These are phyloP conservation scores for Crematogaster levior DNA, from an alignment of 2,888 invertebrate species.

Conservation along the genomic window DNA sequence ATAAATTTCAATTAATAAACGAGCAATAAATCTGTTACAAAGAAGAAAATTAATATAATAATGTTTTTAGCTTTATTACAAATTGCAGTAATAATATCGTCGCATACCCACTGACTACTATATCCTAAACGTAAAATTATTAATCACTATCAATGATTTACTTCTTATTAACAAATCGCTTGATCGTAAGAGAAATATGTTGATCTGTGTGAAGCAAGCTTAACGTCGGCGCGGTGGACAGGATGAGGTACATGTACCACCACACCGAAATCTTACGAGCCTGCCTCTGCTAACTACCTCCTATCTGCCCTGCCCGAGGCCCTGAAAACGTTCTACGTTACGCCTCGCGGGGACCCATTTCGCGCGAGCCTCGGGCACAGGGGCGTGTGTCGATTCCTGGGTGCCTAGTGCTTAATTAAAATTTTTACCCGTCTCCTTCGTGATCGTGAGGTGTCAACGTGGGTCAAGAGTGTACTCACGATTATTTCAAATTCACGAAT, in stretches of 20 bases:
- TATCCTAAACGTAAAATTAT: neutral
- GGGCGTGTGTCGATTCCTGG: conserved; percentile 62
- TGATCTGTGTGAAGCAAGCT: conserved; percentile 61
- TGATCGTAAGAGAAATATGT: neutral
- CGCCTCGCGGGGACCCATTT: conserved; percentile 84
- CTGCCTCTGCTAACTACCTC: conserved; percentile 83
- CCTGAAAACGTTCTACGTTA: conserved; percentile 83
- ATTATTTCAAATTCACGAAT: conserved; percentile 27
- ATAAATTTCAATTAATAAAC: neutral
- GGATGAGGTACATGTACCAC: conserved; percentile 79
- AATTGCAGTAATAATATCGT: neutral
- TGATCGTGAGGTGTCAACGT: neutral
- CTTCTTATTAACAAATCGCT: neutral
- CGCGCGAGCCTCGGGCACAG: conserved; percentile 77
- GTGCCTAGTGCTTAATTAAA: conserved; percentile 50
- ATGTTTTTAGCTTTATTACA: neutral
- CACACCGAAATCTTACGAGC: conserved; percentile 83
- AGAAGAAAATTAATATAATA: neutral
- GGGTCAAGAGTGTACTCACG: neutral
- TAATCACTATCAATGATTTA: neutral
- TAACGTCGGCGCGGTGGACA: conserved; percentile 76
- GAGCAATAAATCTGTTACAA: neutral
- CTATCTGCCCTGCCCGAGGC: conserved; percentile 83
- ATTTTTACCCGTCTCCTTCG: conserved; percentile 17
- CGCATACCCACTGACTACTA: neutral